Conservation (phyloP, 2,797 vertebrate genomes). For the Eospalax fontanierii region DNA sequence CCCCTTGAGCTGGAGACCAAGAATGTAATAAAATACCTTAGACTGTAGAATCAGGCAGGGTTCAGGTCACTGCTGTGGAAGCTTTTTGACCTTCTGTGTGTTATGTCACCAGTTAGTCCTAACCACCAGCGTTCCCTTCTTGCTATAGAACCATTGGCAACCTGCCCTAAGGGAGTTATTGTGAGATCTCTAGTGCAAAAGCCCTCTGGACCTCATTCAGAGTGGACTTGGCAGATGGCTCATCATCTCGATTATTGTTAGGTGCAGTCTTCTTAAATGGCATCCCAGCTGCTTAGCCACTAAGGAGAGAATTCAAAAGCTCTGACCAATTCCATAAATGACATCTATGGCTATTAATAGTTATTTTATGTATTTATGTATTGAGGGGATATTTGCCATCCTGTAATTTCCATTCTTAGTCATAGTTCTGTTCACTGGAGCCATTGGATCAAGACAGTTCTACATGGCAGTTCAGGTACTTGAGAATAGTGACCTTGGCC, state of each 20-base stretch:
- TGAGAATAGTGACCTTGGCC: constrained; percentile 1
- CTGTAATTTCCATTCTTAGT: background rate
- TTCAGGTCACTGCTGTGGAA: background rate
- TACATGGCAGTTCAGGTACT: background rate
- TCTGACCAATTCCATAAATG: background rate
- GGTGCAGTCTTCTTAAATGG: background rate
- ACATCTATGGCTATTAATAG: background rate
- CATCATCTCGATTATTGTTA: background rate
- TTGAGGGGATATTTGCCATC: background rate
- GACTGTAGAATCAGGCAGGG: no score
- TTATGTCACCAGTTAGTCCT: background rate
- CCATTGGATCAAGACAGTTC: background rate
- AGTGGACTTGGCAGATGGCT: background rate
- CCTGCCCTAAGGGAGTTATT: background rate
- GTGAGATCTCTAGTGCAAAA: background rate
- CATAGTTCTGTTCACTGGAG: background rate
- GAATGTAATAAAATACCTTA: background rate
- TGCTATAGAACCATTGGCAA: background rate
- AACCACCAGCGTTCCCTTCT: background rate
- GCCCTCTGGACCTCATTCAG: rapidly evolving
- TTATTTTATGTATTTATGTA: background rate
- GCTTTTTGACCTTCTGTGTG: background rate
- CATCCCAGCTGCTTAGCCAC: background rate
- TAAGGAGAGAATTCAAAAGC: background rate
- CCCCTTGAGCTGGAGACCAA: background rate